These are phyloP conservation scores for Tenthredo amoena DNA, from an alignment of 2,888 invertebrate species.

Conservation along the genomic window DNA sequence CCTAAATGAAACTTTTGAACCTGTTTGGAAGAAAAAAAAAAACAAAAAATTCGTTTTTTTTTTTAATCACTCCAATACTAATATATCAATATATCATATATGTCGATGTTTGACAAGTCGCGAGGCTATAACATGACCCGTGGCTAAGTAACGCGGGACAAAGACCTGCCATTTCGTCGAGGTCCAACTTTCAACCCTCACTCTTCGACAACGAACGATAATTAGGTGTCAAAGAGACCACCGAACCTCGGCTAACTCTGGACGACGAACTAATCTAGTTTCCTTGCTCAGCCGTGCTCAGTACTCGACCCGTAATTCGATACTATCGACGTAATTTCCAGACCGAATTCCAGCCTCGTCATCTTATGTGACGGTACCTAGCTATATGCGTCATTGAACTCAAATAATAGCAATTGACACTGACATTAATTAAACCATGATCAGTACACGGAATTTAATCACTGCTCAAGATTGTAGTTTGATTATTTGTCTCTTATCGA, in stretches of 20 bases:
- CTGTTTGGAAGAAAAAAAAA: no score
- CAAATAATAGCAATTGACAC: neutral
- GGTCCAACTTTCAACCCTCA: slow-evolving; percentile 19
- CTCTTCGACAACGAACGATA: slow-evolving; percentile 34
- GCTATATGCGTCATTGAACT: neutral
- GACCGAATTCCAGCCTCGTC: slow-evolving; percentile 19
- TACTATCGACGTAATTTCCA: slow-evolving; percentile 39
- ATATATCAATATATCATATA: no score
- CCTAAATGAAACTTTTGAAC: no score
- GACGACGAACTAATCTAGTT: slow-evolving; percentile 64
- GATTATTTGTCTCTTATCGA: neutral
- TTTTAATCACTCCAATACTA: no score
- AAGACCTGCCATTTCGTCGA: neutral
- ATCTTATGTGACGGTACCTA: slow-evolving; percentile 7
- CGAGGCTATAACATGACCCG: neutral
- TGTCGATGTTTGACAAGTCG: neutral
- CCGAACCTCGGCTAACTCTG: slow-evolving; percentile 57
- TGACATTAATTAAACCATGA: slow-evolving; percentile 18
- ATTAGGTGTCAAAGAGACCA: slow-evolving; percentile 49
- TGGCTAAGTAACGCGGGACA: neutral
- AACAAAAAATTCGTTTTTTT: no score
- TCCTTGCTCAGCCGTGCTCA: slow-evolving; percentile 57
- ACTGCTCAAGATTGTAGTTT: neutral
- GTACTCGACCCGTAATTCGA: slow-evolving; percentile 43
- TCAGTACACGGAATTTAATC: neutral